Conservation (phyloP, 1,140 invertebrate species). For the Pectinophora gossypiella region DNA sequence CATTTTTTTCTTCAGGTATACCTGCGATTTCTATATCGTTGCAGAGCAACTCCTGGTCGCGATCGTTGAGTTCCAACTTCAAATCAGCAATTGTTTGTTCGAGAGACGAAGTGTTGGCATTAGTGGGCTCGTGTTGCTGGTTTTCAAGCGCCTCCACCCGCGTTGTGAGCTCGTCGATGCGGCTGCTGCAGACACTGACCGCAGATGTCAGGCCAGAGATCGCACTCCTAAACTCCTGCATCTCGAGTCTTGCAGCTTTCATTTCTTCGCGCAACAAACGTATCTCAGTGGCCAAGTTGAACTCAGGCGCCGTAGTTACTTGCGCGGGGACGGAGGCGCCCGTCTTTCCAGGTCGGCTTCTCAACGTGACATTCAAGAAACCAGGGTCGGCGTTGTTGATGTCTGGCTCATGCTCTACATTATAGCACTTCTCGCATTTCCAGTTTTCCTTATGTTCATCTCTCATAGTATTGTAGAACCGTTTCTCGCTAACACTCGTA, state of each 20-base stretch:
- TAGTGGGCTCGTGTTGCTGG: background rate
- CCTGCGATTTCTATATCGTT: background rate
- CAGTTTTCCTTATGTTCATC: no score
- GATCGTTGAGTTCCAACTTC: background rate
- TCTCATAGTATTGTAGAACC: no score
- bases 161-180: background rate
- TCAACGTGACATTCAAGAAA: no score
- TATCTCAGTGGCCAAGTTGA: no score
- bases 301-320: no score
- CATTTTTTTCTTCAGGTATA: background rate
- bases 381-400: no score
- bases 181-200: background rate
- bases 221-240: background rate
- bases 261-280: background rate
- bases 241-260: background rate
- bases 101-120: background rate
- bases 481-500: no score
- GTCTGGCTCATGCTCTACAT: no score
- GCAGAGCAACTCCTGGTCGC: background rate
- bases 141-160: background rate
- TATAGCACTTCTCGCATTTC: no score
- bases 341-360: no score
- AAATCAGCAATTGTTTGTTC: background rate
- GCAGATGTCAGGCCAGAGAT: background rate
- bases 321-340: no score